A percentile compares a stretch with the other conserved stretches of the same genome.
Conservation (phyloP, 2,888 invertebrate genomes). For the Hydriomena furcata region DNA sequence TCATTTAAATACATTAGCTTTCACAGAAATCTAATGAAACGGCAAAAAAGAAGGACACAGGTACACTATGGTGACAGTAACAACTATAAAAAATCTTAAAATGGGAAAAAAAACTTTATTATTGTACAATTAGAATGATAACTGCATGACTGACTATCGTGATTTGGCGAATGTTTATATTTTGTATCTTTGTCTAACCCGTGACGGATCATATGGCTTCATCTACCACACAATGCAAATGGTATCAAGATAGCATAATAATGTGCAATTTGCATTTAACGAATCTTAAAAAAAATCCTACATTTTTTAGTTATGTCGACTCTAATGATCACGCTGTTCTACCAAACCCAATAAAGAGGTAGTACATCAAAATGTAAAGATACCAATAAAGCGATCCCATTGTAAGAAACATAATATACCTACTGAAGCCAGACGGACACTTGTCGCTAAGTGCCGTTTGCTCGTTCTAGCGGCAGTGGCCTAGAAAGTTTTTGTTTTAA, state of each 20-base stretch:
- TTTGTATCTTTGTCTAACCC: too few relatives aligned
- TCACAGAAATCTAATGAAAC: slow-evolving; percentile 9
- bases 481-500: background rate
- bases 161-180: too few relatives aligned
- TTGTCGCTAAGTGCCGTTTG: slow-evolving; percentile 23
- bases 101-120: too few relatives aligned
- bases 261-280: too few relatives aligned
- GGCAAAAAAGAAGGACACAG: background rate
- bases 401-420: slow-evolving; percentile 37
- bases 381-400: slow-evolving; percentile 50
- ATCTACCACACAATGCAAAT: too few relatives aligned
- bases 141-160: too few relatives aligned
- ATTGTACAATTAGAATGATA: too few relatives aligned
- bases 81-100: too few relatives aligned
- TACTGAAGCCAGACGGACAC: slow-evolving; percentile 25
- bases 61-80: background rate
- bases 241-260: too few relatives aligned
- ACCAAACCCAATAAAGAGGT: slow-evolving; percentile 40
- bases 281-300: background rate
- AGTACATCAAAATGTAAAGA: slow-evolving; percentile 46
- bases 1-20: slow-evolving; percentile 16
- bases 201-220: too few relatives aligned
- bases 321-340: slow-evolving; percentile 32
- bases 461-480: background rate
- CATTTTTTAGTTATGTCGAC: slow-evolving; percentile 12